Percentiles rank a stretch among this genome's conserved stretches.
phyloP scores from a whole-genome alignment of 2,113 vertebrate genomes.

The Ailuropoda melanoleuca region DNA sequence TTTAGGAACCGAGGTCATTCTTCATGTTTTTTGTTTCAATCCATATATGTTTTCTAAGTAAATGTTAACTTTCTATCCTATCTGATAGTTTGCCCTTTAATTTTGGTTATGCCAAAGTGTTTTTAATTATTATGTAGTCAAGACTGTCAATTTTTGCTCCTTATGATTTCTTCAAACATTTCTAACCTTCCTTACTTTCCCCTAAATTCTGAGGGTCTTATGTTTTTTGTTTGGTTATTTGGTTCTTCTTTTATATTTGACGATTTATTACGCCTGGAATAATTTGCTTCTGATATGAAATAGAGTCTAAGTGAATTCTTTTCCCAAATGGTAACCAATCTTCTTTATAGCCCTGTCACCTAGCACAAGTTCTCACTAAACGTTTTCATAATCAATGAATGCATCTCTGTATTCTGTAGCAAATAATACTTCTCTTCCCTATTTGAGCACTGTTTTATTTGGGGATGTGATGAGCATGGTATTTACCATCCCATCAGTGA shows the following conservation, averaged over 20 bases:
- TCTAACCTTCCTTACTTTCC: not conserved
- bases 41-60: not conserved
- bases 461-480: not conserved
- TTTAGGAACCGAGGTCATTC: conserved; percentile 21
- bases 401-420: not conserved
- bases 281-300: not conserved
- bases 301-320: not conserved
- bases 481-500: not conserved
- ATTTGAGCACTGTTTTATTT: not conserved
- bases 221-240: not conserved
- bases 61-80: not conserved
- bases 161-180: not conserved
- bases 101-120: not conserved
- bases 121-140: not conserved
- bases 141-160: not conserved
- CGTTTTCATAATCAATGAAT: not conserved
- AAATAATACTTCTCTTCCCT: not conserved
- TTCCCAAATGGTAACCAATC: not conserved
- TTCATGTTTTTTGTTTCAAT: not conserved
- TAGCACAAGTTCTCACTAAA: not conserved
- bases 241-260: not conserved
- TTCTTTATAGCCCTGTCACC: not conserved
- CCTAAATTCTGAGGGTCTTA: not conserved
- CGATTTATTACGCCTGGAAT: not conserved
- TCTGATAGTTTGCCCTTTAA: not conserved